These are phyloP conservation scores for Sebastes glaucus DNA, from an alignment of 2,797 vertebrate genomes.

Conservation along the genomic window DNA sequence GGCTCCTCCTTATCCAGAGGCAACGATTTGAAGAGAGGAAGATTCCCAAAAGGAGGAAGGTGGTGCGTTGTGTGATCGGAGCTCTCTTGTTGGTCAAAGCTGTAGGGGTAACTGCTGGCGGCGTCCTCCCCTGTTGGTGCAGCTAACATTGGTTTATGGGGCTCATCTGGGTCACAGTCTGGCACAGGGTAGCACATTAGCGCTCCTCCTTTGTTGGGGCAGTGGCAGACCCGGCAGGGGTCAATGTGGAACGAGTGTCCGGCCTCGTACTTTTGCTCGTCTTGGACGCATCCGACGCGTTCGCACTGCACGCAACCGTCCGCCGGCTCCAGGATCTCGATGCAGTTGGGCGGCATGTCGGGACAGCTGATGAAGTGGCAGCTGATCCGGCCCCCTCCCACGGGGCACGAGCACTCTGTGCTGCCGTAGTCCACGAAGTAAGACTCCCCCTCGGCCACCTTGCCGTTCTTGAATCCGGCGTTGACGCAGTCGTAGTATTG, in stretches of 20 bases:
- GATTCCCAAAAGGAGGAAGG: slow-evolving; percentile 35
- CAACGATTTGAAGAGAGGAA: slow-evolving; percentile 64
- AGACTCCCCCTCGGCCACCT: slow-evolving; percentile 91
- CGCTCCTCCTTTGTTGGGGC: slow-evolving; percentile 88
- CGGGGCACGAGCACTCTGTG: slow-evolving; percentile 93
- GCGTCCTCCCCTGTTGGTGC: slow-evolving; percentile 72
- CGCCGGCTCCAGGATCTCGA: slow-evolving; percentile 83
- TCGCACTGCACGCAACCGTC: slow-evolving; percentile 91
- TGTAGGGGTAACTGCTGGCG: slow-evolving; percentile 76
- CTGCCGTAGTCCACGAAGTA: slow-evolving; percentile 98
- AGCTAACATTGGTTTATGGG: slow-evolving; percentile 69
- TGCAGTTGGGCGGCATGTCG: slow-evolving; percentile 91
- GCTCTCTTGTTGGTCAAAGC: slow-evolving; percentile 82
- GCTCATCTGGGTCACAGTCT: slow-evolving; percentile 72
- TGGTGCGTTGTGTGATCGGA: slow-evolving; percentile 64
- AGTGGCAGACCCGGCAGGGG: slow-evolving; percentile 91
- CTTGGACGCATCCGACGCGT: slow-evolving; percentile 87
- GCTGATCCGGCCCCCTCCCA: slow-evolving; percentile 91
- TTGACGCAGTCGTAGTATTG: slow-evolving; percentile 95
- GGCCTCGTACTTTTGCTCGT: slow-evolving; percentile 86
- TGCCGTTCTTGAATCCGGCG: slow-evolving; percentile 90
- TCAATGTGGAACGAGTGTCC: slow-evolving; percentile 91
- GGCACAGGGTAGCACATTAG: slow-evolving; percentile 93
- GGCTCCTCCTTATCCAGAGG: slow-evolving; percentile 58
- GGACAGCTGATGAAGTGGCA: slow-evolving; percentile 96